phyloP scores from a whole-genome alignment of 2,113 vertebrate species.

The Piaya cayana region DNA sequence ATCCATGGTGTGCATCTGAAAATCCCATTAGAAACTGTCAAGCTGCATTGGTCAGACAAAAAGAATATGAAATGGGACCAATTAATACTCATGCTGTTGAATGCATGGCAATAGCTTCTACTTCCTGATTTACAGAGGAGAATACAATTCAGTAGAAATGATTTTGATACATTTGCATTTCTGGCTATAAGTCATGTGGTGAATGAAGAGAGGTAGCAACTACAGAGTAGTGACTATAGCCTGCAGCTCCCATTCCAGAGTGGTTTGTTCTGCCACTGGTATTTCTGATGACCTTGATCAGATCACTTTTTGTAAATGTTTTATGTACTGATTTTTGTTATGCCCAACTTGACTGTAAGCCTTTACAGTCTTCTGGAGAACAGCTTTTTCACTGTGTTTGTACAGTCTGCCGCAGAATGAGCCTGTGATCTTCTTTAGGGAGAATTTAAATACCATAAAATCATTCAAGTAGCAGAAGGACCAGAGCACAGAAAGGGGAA shows the following conservation, averaged over 20 bases:
- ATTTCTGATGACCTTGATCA: not conserved
- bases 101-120: slow-evolving; percentile 36
- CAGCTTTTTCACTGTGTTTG: not conserved
- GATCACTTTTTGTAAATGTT: not conserved
- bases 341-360: not conserved
- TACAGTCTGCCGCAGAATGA: slow-evolving; percentile 1
- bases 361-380: slow-evolving; percentile 3
- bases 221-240: not conserved
- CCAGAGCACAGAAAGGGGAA: not conserved
- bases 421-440: not conserved
- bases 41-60: slow-evolving; percentile 76
- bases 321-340: not conserved
- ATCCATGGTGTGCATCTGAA: slow-evolving; percentile 75
- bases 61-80: slow-evolving; percentile 60
- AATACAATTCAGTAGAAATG: slow-evolving; percentile 53
- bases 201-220: not conserved
- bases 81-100: slow-evolving; percentile 49
- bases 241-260: not conserved
- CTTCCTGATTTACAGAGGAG: slow-evolving; percentile 39
- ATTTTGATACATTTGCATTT: slow-evolving; percentile 63
- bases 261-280: not conserved
- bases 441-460: slow-evolving; percentile 44
- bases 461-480: slow-evolving; percentile 10
- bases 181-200: slow-evolving; percentile 10
- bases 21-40: slow-evolving; percentile 75